Base-by-base conservation (phyloP, 2,888 invertebrate species). In the Agonopterix subpropinquella region DNA sequence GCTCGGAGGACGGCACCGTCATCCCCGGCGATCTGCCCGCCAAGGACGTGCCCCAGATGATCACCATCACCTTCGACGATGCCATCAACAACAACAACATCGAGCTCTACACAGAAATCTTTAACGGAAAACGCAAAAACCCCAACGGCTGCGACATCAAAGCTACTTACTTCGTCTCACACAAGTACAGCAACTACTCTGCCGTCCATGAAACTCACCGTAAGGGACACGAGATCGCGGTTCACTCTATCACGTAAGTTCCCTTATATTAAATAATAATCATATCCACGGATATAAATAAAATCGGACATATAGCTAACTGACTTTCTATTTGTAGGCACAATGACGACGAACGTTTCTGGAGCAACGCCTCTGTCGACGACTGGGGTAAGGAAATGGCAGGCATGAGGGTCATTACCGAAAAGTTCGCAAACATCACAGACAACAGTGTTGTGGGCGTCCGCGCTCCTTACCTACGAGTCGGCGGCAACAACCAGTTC, bases 321-420 rank as follows among this genome's bases (percentile, higher is more conserved):
- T 42, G 10, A 11, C 11, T 5, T 35, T 44, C 49, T 56, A 54
- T 50, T 53, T 58, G 45, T 56, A 96, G 96, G 54, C 97, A 97
- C 84, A 97, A 96, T 65, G 94, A 96, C 61, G 96, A 96, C 62
- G 96, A 96, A 78, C 92, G 92, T 45, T 97, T 96, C 90, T 97
- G 97, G 97, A 96, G 96, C 59, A 95, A 96, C 71, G 96, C 96
- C 9, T 93, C 95, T 8, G 96, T 96, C 11, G 96, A 95, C 69
- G 96, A 94, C 80, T 97, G 97, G 97, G 96, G 96, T 47, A 96
- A 96, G 77, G 97, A 97, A 86, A 97, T 97, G 96, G 96, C 96
- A 41, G 97, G 97, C 52, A 96, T 95, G 94, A 92, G 97, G 62
- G 94, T 96, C 58, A 96, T 97, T 70, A 92, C 93, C 53, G 96